Conservation (phyloP, 2,113 vertebrate species). For the Oophaga pumilio region DNA sequence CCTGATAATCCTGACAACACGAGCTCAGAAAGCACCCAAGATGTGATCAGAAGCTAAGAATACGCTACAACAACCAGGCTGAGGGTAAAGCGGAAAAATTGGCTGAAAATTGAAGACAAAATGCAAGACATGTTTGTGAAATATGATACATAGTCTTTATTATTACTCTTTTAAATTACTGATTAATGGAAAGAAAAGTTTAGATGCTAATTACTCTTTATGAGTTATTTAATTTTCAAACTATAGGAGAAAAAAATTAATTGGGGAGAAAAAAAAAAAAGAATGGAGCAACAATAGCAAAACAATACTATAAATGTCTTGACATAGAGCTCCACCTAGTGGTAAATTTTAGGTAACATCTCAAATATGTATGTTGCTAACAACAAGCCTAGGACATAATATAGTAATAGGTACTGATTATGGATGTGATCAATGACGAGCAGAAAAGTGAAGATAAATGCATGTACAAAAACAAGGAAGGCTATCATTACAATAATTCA, state of each 20-base stretch:
- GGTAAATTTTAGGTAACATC: constrained; percentile 44
- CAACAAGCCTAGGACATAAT: neutral
- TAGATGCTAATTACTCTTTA: no score
- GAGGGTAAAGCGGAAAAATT: no score
- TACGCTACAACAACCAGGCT: no score
- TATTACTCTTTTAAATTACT: no score
- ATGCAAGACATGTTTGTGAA: no score
- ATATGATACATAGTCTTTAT: no score
- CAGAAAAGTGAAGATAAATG: neutral
- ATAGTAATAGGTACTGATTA: neutral
- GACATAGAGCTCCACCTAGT: constrained; percentile 70
- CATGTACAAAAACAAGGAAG: neutral
- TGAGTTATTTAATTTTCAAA: neutral
- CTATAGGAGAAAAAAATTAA: neutral
- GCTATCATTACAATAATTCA: no score
- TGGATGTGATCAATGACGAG: neutral
- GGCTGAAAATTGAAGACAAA: no score
- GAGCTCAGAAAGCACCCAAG: no score
- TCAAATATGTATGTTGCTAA: neutral
- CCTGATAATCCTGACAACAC: no score
- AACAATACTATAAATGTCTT: constrained; percentile 44
- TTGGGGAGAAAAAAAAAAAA: neutral
- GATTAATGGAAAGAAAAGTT: no score
- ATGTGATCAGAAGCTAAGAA: no score
- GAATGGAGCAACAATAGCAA: neutral